Base-by-base conservation (phyloP, 1,140 invertebrate species). In the Leptonema lineaticorne region DNA sequence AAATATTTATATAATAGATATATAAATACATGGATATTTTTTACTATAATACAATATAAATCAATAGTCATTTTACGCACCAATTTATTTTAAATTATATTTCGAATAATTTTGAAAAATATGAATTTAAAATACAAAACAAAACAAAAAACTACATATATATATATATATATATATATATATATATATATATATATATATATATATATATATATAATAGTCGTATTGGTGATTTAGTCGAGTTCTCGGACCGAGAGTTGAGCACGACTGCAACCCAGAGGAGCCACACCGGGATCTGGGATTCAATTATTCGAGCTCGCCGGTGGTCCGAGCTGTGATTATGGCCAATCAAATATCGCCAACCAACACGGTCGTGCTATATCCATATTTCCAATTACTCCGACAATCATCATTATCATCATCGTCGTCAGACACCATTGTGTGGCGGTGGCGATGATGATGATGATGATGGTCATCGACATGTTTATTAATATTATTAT, bases 221-320 rank as follows among this genome's bases (percentile, higher is more conserved):
- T n/a, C n/a, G n/a, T n/a, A n/a, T n/a, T n/a, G n/a, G n/a, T n/a
- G n/a, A n/a, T n/a, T n/a, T n/a, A n/a, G 11, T 6, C 11, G 30
- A 4, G 16, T 9, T 16, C 30, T 26, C 16, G 5, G 30, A 22
- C 59, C n/a, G 24, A 24, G 27, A 37, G 45, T 67, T 67, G 26
- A 29, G 50, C 41, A 16, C 22, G 56, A n/a, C 65, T 59, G 33
- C 16, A 33, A 29, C 22, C 64, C 33, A 59, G 53, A 28, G 56
- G 22, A 30, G 28, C 60, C 50, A 29, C 24, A 16, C 37, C 24
- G 9, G 50, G 22, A 18, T 20, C 26, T 63, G 60, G 50, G 62
- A 69, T 69, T 69, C 67, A 69, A 69, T 69, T 69, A 69, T 69
- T 69, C 41, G 45, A 64, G 62, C 67, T 53, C 50, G 59, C 45